phyloP scores from a whole-genome alignment of 2,888 invertebrate species.

The Cepaea hortensis region DNA sequence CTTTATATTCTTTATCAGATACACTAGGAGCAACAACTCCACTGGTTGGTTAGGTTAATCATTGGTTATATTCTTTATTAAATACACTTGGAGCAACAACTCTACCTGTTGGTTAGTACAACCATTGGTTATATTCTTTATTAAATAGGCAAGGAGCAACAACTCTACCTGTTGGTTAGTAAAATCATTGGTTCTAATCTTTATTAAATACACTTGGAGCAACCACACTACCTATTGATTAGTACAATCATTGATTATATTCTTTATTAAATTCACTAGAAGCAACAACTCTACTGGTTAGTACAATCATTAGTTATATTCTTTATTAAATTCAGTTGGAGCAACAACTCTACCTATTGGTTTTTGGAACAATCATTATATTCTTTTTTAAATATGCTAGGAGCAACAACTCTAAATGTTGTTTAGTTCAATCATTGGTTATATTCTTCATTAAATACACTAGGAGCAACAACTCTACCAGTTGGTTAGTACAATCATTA shows the following conservation, averaged over 20 bases:
- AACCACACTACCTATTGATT: constrained; percentile 62
- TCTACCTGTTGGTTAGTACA: constrained; percentile 49
- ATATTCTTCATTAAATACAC: not conserved
- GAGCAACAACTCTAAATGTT: constrained; percentile 58
- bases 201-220: constrained; percentile 4
- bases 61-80: constrained; percentile 14
- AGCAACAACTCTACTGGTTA: not conserved
- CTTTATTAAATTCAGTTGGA: too few species aligned
- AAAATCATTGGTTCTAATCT: too few species aligned
- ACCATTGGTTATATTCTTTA: not conserved
- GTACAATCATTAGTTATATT: too few species aligned
- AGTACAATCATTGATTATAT: not conserved
- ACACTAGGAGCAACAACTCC: constrained; percentile 22
- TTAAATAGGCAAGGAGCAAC: constrained; percentile 48
- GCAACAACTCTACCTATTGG: not conserved
- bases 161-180: constrained; percentile 55
- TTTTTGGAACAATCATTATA: too few species aligned
- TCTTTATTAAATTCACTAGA: not conserved
- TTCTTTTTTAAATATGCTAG: constrained; percentile 40
- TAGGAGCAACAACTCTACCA: not conserved
- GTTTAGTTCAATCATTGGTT: constrained; percentile 51
- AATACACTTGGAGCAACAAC: constrained; percentile 55
- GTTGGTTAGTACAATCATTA: too few species aligned
- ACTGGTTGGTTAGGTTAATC: too few species aligned
- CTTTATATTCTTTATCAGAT: constrained; percentile 28